Base-by-base conservation (phyloP, 2,797 vertebrate species). In the Zalophus californianus region DNA sequence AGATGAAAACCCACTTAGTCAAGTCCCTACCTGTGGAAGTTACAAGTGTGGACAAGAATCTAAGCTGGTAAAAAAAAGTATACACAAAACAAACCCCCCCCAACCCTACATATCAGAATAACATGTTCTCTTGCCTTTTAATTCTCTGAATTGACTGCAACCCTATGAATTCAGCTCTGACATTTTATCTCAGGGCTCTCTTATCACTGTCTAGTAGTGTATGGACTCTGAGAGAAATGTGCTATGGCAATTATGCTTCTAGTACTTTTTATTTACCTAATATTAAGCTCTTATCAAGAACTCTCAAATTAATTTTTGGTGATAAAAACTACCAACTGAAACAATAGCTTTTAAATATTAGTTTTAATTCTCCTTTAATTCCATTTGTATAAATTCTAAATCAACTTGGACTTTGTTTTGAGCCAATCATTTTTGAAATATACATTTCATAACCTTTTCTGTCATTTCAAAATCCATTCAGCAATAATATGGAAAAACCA, bases 361-460 rank as follows among this genome's bases (percentile, higher is more conserved):
- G 60, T 88, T 97, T 56, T 78, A 84, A 86, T 80, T 96, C 16
- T 86, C 48, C 16, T 92, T 83, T 73, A 96, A 87, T 93, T 78
- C 18, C 7, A 78, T 52, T 35, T 94, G 52, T 80, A 77, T 83
- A 95, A 91, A 92, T 75, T 83, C 68, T 92, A 86, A 89, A 91
- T 73, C 64, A 84, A 92, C n/a, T 23, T 87, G 41, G 52, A 60
- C 79, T 89, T 84, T 78, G 66, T 68, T 91, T 62, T 70, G n/a
- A 68, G 66, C n/a, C 66, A 68, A 35, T 68, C 72, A 77, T 83
- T n/a, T 56, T 54, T 62, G 27, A 97, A 91, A 96, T 85, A 87
- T 35, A 38, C 41, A 88, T 90, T 97, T 91, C 66, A 14, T 89
- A 80, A 66, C 35, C 56, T 78, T 83, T 90, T 78, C 50, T 73